Evolutionary conservation across 2,888 invertebrate genomes (phyloP).

Genomic region (Salpingus planirostris): DNA sequence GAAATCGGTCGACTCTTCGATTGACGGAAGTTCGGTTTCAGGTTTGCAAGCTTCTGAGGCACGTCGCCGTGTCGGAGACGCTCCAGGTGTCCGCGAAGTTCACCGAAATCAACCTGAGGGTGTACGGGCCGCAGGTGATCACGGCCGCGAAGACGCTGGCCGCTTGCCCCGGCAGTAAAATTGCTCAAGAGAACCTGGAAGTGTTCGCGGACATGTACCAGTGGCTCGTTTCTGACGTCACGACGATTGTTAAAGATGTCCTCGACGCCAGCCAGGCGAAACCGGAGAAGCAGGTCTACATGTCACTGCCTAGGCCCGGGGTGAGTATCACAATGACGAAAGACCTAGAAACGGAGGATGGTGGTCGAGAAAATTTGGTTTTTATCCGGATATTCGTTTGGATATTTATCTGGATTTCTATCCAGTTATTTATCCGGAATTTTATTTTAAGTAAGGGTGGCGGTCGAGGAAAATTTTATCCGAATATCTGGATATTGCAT

Average conservation of each 20-base stretch:
- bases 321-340: no score
- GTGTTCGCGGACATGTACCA: constrained; percentile 95
- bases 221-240: constrained; percentile 86
- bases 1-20: background rate
- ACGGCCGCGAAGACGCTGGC: constrained; percentile 89
- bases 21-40: constrained; percentile 32
- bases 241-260: constrained; percentile 81
- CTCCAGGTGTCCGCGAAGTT: constrained; percentile 94
- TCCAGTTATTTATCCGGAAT: no score
- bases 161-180: constrained; percentile 85
- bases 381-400: no score
- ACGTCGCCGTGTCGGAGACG: constrained; percentile 90
- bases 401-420: no score
- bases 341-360: no score
- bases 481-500: no score
- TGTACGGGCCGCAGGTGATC: constrained; percentile 88
- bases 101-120: constrained; percentile 88
- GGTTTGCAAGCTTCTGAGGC: constrained; percentile 93
- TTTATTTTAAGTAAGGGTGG: no score
- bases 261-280: constrained; percentile 64
- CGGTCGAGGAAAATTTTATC: no score
- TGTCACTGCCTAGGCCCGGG: constrained; percentile 90
- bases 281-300: constrained; percentile 72
- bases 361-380: no score
- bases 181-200: constrained; percentile 94